Evolutionary conservation across 2,888 invertebrate species (phyloP).

Genomic region (Brenthis daphne): DNA sequence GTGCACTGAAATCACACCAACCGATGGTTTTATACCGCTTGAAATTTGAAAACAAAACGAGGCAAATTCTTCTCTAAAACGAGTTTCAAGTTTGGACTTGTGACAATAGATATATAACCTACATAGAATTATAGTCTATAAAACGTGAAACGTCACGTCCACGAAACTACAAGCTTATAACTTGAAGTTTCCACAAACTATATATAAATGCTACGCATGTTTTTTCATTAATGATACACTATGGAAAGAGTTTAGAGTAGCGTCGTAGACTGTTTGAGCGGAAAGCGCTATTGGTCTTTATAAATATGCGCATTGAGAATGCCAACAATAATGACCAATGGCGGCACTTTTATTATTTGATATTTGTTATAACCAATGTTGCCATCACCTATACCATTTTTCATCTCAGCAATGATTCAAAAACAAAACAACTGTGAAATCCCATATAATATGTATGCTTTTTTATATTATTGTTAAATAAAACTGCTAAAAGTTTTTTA

Average conservation of each 20-base stretch:
- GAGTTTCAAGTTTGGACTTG: neutral
- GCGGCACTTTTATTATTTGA: constrained; percentile 3
- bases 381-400: neutral
- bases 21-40: constrained; percentile 6
- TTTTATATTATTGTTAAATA: too few relatives aligned
- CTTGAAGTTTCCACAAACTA: too few relatives aligned
- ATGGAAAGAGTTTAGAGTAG: too few relatives aligned
- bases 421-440: too few relatives aligned
- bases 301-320: neutral
- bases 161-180: neutral
- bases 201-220: too few relatives aligned
- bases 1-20: constrained; percentile 17
- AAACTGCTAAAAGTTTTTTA: too few relatives aligned
- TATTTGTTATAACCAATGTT: neutral
- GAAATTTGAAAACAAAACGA: constrained; percentile 2
- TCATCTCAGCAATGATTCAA: neutral
- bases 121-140: neutral
- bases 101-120: neutral
- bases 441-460: too few relatives aligned
- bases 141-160: constrained; percentile 4
- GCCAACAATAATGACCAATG: neutral
- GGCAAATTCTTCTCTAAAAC: neutral
- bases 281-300: too few relatives aligned
- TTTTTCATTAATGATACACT: too few relatives aligned
- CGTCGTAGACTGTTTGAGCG: too few relatives aligned